phyloP scores from a whole-genome alignment of 2,113 vertebrate genomes.

The Anoura caudifer region DNA sequence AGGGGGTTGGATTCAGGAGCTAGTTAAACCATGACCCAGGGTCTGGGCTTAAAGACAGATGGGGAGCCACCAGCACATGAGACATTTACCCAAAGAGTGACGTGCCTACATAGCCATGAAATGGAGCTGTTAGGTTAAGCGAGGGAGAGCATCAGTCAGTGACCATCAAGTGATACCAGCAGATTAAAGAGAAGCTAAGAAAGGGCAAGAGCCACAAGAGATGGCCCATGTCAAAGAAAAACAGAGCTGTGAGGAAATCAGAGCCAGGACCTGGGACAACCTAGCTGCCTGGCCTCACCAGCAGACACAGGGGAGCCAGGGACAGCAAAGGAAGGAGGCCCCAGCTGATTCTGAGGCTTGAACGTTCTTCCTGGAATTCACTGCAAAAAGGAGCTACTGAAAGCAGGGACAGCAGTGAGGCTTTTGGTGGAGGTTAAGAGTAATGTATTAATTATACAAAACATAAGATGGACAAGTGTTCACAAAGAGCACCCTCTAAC shows the following conservation, averaged over 20 bases:
- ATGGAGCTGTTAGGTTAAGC: not conserved
- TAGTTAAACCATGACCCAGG: not conserved
- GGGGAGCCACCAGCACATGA: accelerated
- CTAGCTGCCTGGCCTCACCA: too few relatives aligned
- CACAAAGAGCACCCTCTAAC: not conserved
- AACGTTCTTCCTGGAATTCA: not conserved
- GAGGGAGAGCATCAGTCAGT: not conserved
- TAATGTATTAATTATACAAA: not conserved
- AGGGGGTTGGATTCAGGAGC: not conserved
- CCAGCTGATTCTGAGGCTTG: not conserved
- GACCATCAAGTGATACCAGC: not conserved
- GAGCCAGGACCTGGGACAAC: not conserved
- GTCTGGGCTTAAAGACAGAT: not conserved
- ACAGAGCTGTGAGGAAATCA: not conserved
- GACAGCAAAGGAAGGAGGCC: not conserved
- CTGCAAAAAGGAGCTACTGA: not conserved
- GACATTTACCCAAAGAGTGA: not conserved
- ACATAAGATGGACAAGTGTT: not conserved
- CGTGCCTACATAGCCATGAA: not conserved
- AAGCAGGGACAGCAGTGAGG: not conserved
- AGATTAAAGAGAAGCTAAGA: not conserved
- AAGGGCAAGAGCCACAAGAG: not conserved
- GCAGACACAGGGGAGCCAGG: not conserved
- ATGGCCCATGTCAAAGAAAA: not conserved
- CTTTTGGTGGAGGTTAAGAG: too few relatives aligned